phyloP scores from a whole-genome alignment of 1,140 invertebrate genomes.

The Magallana angulata region DNA sequence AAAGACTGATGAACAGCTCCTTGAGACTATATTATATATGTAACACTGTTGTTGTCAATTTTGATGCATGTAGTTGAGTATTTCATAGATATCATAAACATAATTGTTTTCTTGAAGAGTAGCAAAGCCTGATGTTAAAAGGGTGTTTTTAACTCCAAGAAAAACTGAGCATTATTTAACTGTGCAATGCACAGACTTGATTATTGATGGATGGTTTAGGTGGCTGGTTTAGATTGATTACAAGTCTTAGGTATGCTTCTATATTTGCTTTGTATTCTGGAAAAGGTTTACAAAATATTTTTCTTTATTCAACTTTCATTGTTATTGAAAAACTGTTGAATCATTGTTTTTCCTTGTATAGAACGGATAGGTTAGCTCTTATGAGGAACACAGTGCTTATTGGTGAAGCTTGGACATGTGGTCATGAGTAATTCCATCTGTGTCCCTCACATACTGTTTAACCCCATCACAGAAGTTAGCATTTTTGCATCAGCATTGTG shows the following conservation, averaged over 20 bases:
- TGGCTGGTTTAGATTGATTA: background rate
- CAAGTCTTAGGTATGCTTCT: background rate
- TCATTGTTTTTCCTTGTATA: background rate
- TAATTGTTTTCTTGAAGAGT: background rate
- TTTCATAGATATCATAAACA: background rate
- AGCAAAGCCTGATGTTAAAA: background rate
- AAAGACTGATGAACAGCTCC: background rate
- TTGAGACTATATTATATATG: background rate
- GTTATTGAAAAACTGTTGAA: background rate
- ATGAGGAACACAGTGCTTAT: conserved; percentile 16
- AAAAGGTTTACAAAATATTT: conserved; percentile 16
- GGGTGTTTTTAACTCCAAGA: background rate
- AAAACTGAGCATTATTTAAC: background rate
- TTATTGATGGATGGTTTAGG: background rate
- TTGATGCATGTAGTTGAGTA: conserved; percentile 25
- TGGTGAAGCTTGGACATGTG: conserved; percentile 26
- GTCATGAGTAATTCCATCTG: conserved; percentile 27
- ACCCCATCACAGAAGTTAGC: background rate
- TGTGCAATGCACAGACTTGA: background rate
- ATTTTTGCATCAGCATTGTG: too few relatives aligned
- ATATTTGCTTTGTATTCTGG: conserved; percentile 16
- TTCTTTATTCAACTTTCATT: background rate
- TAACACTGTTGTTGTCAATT: background rate
- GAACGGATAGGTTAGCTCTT: background rate
- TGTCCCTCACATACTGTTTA: background rate